Conservation (phyloP, 2,888 invertebrate species). For the Drosophila vallismaia region DNA sequence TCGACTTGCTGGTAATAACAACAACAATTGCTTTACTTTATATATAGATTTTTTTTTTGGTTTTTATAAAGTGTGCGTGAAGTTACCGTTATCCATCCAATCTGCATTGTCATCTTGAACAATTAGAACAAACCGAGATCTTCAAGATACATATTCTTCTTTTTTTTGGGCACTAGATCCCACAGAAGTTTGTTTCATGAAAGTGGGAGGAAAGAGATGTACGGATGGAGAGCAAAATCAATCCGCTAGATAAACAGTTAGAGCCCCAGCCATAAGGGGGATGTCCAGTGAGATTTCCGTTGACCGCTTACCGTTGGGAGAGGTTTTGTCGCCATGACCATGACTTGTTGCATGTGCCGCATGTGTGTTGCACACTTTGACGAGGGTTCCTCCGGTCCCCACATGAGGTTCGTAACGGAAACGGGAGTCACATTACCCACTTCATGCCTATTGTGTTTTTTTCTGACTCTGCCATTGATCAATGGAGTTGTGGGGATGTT, state of each 20-base stretch:
- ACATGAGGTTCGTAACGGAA: conserved; percentile 27
- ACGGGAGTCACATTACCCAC: conserved; percentile 28
- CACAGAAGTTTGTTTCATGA: conserved; percentile 25
- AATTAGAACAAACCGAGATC: conserved; percentile 55
- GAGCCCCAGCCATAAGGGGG: conserved; percentile 24
- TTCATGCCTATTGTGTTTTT: conserved; percentile 8
- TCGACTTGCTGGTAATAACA: conserved; percentile 30
- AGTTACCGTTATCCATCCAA: conserved; percentile 60
- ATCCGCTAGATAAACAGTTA: conserved; percentile 68
- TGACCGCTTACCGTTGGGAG: conserved; percentile 39
- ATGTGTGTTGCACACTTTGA: conserved; percentile 23
- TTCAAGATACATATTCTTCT: conserved; percentile 27
- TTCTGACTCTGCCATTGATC: conserved; percentile 11
- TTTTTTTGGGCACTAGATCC: conserved; percentile 51
- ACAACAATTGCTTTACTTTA: conserved; percentile 16
- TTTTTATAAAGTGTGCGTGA: conserved; percentile 52
- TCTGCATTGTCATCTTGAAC: conserved; percentile 70
- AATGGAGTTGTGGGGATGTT: not conserved
- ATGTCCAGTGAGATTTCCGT: conserved; percentile 29
- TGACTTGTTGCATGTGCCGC: conserved; percentile 28
- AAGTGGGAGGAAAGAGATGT: conserved; percentile 27
- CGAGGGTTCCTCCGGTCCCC: conserved; percentile 22
- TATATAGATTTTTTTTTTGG: conserved; percentile 31
- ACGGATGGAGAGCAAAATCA: conserved; percentile 16
- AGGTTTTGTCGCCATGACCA: conserved; percentile 43